Evolutionary conservation across 2,888 invertebrate genomes (phyloP).

Genomic region (Argynnis bischoffii): DNA sequence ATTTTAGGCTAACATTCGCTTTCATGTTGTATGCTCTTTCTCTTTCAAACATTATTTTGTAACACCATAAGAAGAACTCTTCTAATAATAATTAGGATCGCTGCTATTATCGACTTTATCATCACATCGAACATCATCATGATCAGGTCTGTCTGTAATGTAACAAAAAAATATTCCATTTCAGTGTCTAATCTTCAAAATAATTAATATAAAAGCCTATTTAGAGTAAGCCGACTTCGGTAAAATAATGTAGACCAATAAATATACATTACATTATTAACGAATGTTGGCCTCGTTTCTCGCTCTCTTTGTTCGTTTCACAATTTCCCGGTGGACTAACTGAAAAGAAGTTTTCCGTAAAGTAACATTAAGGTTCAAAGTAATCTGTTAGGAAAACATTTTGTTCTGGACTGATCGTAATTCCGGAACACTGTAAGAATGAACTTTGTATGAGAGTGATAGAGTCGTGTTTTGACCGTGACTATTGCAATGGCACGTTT

Average conservation of each 20-base stretch:
- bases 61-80: neutral
- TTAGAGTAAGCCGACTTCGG: slow-evolving; percentile 64
- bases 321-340: slow-evolving; percentile 67
- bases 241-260: slow-evolving; percentile 77
- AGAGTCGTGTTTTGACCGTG: slow-evolving; percentile 56
- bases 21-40: too few species aligned
- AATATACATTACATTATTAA: slow-evolving; percentile 82
- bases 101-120: neutral
- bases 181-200: slow-evolving; percentile 40
- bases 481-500: slow-evolving; percentile 65
- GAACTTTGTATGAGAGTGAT: slow-evolving; percentile 50
- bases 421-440: slow-evolving; percentile 46
- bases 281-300: slow-evolving; percentile 81
- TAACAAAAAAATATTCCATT: slow-evolving; percentile 15
- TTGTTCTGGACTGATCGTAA: slow-evolving; percentile 62
- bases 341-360: slow-evolving; percentile 71
- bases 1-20: too few species aligned
- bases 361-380: slow-evolving; percentile 72
- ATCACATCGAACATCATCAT: neutral
- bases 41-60: neutral
- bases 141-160: neutral
- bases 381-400: slow-evolving; percentile 66
- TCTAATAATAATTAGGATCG: neutral
- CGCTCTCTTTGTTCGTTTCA: slow-evolving; percentile 81
- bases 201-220: slow-evolving; percentile 62